phyloP scores from a whole-genome alignment of 2,797 vertebrate species.

The Sebastes cheni region DNA sequence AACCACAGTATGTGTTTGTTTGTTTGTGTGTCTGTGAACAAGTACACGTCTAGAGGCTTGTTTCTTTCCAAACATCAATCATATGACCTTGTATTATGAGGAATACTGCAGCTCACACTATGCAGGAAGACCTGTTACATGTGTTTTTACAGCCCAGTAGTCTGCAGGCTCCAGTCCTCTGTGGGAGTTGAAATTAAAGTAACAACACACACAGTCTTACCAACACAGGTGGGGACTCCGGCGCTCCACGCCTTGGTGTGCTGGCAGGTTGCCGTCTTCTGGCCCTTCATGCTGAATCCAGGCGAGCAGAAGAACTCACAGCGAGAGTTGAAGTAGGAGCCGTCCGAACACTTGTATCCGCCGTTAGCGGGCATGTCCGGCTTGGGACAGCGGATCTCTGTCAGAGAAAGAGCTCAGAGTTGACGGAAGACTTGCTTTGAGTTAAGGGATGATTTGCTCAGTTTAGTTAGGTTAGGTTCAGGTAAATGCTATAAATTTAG shows the following conservation, averaged over 20 bases:
- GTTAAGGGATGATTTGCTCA: neutral
- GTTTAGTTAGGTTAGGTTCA: neutral
- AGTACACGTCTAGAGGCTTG: neutral
- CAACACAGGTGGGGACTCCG: constrained; percentile 86
- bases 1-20: neutral
- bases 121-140: neutral
- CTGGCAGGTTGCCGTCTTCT: constrained; percentile 87
- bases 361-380: constrained; percentile 90
- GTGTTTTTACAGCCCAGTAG: neutral
- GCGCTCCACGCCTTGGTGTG: constrained; percentile 91
- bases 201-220: constrained; percentile 75
- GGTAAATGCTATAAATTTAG: neutral
- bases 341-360: constrained; percentile 94
- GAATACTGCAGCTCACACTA: neutral
- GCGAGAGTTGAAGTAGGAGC: constrained; percentile 94
- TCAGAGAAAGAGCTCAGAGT: constrained; percentile 23
- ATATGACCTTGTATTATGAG: constrained; percentile 7
- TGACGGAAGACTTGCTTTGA: neutral
- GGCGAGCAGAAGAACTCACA: constrained; percentile 96
- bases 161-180: neutral
- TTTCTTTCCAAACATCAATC: constrained; percentile 20
- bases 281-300: constrained; percentile 91
- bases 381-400: constrained; percentile 93
- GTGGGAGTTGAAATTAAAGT: neutral
- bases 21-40: neutral